These are phyloP conservation scores for Dunckerocampus dactyliophorus DNA, from an alignment of 2,113 vertebrate genomes.

Conservation along the genomic window DNA sequence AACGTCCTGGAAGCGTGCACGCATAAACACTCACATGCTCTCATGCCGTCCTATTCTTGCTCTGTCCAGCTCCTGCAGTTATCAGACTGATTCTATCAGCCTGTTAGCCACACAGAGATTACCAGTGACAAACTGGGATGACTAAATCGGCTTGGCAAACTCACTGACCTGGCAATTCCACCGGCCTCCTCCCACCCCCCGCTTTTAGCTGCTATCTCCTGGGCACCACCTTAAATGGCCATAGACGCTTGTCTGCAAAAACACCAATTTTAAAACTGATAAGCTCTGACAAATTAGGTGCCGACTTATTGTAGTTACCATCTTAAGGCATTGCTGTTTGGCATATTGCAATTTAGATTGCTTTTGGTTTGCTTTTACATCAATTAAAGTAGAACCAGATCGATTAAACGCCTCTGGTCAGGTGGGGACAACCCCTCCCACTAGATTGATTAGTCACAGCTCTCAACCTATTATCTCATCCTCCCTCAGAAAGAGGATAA, in stretches of 20 bases:
- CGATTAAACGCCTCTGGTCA: conserved; percentile 3
- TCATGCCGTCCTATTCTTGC: conserved; percentile 11
- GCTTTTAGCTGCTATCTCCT: conserved; percentile 33
- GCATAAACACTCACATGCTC: conserved; percentile 6
- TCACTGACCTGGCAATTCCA: conserved; percentile 45
- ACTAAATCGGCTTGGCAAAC: conserved; percentile 69
- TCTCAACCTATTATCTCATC: conserved; percentile 58
- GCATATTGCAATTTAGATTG: neutral
- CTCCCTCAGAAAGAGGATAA: conserved; percentile 53
- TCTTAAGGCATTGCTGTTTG: neutral
- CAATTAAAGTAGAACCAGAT: neutral
- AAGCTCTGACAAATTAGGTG: conserved; percentile 13
- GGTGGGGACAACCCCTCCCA: conserved; percentile 3
- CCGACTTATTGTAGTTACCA: neutral
- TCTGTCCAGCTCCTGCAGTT: conserved; percentile 43
- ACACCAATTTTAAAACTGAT: conserved; percentile 36
- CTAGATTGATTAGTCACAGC: conserved; percentile 36
- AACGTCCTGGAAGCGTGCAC: neutral
- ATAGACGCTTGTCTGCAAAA: conserved; percentile 24
- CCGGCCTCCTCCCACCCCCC: conserved; percentile 3
- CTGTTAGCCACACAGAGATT: conserved; percentile 64
- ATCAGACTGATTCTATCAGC: conserved; percentile 54
- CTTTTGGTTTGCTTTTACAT: neutral
- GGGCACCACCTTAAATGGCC: conserved; percentile 51
- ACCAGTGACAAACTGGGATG: conserved; percentile 66